Conservation (phyloP, 2,113 vertebrate species). For the Tachysurus vachellii region DNA sequence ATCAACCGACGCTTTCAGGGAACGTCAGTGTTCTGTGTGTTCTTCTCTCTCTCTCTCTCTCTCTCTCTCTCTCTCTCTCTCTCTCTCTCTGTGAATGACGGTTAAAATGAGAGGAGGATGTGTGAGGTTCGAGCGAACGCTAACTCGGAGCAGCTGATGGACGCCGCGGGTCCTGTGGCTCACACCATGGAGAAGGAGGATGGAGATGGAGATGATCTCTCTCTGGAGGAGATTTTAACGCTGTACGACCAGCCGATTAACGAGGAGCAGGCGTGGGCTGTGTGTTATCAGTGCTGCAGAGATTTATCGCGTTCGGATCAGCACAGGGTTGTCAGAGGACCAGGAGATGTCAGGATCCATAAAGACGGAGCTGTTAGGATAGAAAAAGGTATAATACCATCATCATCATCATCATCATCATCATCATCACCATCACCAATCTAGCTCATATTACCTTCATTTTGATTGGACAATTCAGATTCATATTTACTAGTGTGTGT, state of each 20-base stretch:
- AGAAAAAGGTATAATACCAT: conserved; percentile 53
- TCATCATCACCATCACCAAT: neutral
- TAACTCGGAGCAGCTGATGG: conserved; percentile 63
- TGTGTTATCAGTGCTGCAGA: conserved; percentile 91
- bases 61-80: conserved; percentile 12
- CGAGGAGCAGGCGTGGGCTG: conserved; percentile 98
- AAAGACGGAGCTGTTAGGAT: conserved; percentile 81
- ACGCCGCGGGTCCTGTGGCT: conserved; percentile 52
- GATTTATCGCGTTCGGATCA: conserved; percentile 65
- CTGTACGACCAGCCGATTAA: conserved; percentile 95
- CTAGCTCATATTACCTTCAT: neutral
- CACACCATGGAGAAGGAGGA: conserved; percentile 61
- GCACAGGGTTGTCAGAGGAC: conserved; percentile 62
- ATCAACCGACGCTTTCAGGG: neutral
- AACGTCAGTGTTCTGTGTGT: neutral
- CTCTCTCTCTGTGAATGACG: conserved; percentile 33
- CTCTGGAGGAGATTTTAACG: conserved; percentile 84
- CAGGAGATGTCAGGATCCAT: conserved; percentile 79
- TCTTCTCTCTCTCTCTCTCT: neutral
- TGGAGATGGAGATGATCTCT: conserved; percentile 69
- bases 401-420: neutral
- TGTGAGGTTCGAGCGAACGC: conserved; percentile 49
- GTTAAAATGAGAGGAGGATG: conserved; percentile 47
- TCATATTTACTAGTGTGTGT: no score
- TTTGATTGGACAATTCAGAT: neutral